A percentile compares a stretch with the other conserved stretches of the same genome.
Evolutionary conservation across 2,797 vertebrate genomes (phyloP).

Genomic region (Rachycentron canadum): DNA sequence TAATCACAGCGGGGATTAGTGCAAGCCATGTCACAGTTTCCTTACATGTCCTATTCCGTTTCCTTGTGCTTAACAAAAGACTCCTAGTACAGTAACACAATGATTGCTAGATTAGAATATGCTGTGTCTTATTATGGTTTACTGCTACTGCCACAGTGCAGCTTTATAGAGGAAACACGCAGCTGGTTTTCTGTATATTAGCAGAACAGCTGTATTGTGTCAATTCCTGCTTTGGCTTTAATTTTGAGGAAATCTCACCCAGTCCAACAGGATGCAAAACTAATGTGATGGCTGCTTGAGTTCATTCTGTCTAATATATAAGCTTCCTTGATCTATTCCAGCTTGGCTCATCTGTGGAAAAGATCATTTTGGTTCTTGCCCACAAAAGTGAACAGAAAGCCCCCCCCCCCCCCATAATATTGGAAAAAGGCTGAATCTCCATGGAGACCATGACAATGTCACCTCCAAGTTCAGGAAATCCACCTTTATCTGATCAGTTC

Average conservation of each 20-base stretch:
- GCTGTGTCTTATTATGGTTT: conserved; percentile 42
- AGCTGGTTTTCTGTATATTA: conserved; percentile 25
- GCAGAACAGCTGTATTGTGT: conserved; percentile 9
- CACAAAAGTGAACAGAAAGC: conserved; percentile 7
- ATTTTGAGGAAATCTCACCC: conserved; percentile 15
- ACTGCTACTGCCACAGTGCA: not conserved
- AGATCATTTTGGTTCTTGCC: conserved; percentile 25
- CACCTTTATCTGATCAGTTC: conserved; percentile 51
- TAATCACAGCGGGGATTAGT: conserved; percentile 41
- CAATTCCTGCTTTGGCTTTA: not conserved
- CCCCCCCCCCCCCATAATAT: not conserved
- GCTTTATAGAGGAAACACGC: conserved; percentile 36
- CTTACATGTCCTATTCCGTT: conserved; percentile 1
- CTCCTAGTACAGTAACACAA: not conserved
- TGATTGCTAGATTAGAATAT: conserved; percentile 21
- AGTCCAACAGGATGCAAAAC: conserved; percentile 24
- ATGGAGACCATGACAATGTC: conserved; percentile 51
- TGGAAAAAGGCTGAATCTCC: conserved; percentile 34
- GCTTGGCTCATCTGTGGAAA: conserved; percentile 19
- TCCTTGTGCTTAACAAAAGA: not conserved
- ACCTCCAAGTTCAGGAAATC: conserved; percentile 39
- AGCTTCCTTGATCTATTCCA: conserved; percentile 14
- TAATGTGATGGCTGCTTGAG: conserved; percentile 21
- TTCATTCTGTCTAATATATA: conserved; percentile 3
- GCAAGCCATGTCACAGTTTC: conserved; percentile 17